Evolutionary conservation across 2,113 vertebrate genomes (phyloP).

Genomic region (Rhabdomys dilectus): DNA sequence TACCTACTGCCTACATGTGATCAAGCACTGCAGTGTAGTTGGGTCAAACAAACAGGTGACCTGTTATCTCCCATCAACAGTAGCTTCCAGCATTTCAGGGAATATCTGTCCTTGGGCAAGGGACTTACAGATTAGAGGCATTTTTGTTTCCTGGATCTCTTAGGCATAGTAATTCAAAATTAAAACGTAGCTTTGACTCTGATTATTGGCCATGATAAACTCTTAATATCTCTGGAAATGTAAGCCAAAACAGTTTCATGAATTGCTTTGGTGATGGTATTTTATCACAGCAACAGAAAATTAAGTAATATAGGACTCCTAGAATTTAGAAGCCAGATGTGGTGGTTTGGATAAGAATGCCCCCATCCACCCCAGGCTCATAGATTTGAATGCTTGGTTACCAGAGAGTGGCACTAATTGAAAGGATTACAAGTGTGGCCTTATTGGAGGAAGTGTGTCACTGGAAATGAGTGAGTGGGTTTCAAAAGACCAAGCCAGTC

Average conservation of each 20-base stretch:
- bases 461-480: neutral
- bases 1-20: neutral
- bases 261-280: neutral
- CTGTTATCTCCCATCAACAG: neutral
- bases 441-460: neutral
- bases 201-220: neutral
- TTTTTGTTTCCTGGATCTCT: neutral
- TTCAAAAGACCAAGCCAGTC: neutral
- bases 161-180: neutral
- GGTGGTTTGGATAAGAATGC: neutral
- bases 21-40: neutral
- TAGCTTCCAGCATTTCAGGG: neutral
- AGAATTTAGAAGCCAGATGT: neutral
- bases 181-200: neutral
- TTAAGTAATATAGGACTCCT: neutral
- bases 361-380: neutral
- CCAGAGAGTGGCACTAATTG: neutral
- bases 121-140: neutral
- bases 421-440: neutral
- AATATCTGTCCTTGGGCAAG: neutral
- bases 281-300: neutral
- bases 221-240: neutral
- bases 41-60: neutral
- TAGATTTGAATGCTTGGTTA: neutral
- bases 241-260: neutral